Percentiles rank a stretch among this genome's conserved stretches.
Evolutionary conservation across 2,888 invertebrate genomes (phyloP).

Genomic region (Stenodema calcarata): DNA sequence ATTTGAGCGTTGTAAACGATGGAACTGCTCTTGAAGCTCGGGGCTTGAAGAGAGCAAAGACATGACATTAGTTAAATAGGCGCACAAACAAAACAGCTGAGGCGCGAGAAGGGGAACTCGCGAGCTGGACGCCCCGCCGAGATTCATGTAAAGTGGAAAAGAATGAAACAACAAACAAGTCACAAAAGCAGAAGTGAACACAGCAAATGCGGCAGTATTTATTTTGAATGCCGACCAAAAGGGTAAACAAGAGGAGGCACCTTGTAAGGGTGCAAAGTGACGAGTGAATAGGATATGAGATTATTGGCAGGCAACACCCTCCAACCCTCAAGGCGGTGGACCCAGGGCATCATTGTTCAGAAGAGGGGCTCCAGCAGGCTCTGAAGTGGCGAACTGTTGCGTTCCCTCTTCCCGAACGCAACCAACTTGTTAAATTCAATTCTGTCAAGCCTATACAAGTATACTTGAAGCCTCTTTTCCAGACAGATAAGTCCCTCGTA

Average conservation of each 20-base stretch:
- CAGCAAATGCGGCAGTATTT: background rate
- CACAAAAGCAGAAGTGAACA: background rate
- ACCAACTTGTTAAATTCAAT: slow-evolving; percentile 45
- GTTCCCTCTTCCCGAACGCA: slow-evolving; percentile 11
- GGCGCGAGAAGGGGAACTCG: background rate
- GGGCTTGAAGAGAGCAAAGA: background rate
- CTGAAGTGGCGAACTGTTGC: slow-evolving; percentile 44
- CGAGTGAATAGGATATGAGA: slow-evolving; percentile 35
- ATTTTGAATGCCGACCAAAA: background rate
- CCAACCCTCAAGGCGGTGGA: slow-evolving; percentile 10
- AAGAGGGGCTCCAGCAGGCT: slow-evolving; percentile 27
- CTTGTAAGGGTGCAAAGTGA: slow-evolving; percentile 1
- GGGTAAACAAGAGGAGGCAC: background rate
- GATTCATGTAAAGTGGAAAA: background rate
- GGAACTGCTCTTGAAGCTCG: too few relatives aligned
- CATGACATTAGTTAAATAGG: background rate
- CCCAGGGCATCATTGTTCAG: slow-evolving; percentile 31
- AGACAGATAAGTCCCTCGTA: slow-evolving; percentile 38
- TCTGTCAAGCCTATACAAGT: slow-evolving; percentile 26
- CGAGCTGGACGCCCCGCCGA: background rate
- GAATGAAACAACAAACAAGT: background rate
- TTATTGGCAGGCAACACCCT: slow-evolving; percentile 14
- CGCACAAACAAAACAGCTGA: background rate
- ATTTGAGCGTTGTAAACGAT: too few relatives aligned
- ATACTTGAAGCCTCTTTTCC: slow-evolving; percentile 42